Percentiles rank a stretch among this genome's conserved stretches.
Conservation (phyloP, 2,113 vertebrate species). For the Gorsachius goisagi region DNA sequence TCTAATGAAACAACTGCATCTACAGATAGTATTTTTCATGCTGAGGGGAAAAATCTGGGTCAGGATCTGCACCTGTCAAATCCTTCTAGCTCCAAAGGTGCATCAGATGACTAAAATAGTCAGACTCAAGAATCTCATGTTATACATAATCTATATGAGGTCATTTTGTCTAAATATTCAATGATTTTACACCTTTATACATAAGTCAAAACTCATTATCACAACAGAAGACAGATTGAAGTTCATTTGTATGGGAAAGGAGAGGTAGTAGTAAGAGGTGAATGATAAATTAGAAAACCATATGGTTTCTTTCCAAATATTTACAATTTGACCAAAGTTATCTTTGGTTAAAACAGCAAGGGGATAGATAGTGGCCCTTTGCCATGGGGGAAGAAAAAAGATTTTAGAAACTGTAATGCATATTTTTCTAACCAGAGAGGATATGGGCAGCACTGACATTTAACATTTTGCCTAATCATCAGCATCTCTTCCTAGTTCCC, state of each 20-base stretch:
- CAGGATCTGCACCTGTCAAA: neutral
- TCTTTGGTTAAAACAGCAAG: neutral
- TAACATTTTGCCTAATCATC: neutral
- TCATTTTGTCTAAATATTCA: neutral
- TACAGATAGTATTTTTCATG: neutral
- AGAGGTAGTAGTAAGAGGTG: neutral
- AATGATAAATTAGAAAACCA: neutral
- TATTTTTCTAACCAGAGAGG: neutral
- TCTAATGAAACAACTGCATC: neutral
- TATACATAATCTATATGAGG: neutral
- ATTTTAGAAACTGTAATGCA: neutral
- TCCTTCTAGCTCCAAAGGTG: neutral
- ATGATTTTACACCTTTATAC: neutral
- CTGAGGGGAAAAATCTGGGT: neutral
- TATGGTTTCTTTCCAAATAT: neutral
- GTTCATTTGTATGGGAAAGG: neutral
- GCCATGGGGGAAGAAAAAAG: neutral
- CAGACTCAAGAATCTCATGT: neutral
- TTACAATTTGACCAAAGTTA: neutral
- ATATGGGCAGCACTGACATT: neutral
- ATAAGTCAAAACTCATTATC: neutral
- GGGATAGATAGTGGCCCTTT: neutral
- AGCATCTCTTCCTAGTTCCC: neutral
- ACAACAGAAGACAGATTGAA: neutral
- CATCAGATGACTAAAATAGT: neutral